Evolutionary conservation across 2,888 invertebrate species (phyloP).

Genomic region (Itoplectis maculator): DNA sequence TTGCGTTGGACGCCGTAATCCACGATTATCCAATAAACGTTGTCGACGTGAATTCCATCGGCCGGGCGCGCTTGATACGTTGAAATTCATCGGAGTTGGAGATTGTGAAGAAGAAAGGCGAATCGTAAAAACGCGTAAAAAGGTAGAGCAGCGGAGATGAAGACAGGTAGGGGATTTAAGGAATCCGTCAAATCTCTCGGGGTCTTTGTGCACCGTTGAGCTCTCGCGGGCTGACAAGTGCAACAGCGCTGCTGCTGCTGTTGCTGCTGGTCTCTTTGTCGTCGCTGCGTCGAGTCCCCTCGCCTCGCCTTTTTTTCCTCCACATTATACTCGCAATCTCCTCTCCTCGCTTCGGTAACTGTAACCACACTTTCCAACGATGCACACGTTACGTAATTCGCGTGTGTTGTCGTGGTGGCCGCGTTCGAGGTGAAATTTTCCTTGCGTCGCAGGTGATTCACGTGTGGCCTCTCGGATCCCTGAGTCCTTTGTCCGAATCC

Average conservation of each 20-base stretch:
- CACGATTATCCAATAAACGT: slow-evolving; percentile 69
- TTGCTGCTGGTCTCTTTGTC: slow-evolving; percentile 61
- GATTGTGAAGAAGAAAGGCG: slow-evolving; percentile 18
- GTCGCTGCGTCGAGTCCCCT: slow-evolving; percentile 55
- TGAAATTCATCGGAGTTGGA: slow-evolving; percentile 30
- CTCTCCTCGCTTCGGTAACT: slow-evolving; percentile 56
- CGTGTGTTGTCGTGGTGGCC: slow-evolving; percentile 49
- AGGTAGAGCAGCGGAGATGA: slow-evolving; percentile 53
- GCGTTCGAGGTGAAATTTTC: slow-evolving; percentile 33
- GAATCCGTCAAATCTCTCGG: slow-evolving; percentile 70
- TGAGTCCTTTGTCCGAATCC: slow-evolving; percentile 42
- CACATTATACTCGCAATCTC: slow-evolving; percentile 51
- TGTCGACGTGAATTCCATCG: slow-evolving; percentile 52
- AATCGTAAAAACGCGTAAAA: slow-evolving; percentile 50
- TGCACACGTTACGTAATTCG: slow-evolving; percentile 54
- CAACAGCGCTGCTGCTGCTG: slow-evolving; percentile 51
- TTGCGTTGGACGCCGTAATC: slow-evolving; percentile 49
- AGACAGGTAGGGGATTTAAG: slow-evolving; percentile 69
- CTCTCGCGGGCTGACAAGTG: slow-evolving; percentile 70
- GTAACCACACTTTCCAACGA: slow-evolving; percentile 36
- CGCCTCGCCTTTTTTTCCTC: slow-evolving; percentile 51
- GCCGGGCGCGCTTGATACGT: slow-evolving; percentile 36
- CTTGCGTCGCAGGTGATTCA: slow-evolving; percentile 64
- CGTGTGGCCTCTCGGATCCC: slow-evolving; percentile 61
- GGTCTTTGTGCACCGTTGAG: slow-evolving; percentile 61